Evolutionary conservation across 2,113 vertebrate species (phyloP).

Genomic region (Leptodactylus fuscus): DNA sequence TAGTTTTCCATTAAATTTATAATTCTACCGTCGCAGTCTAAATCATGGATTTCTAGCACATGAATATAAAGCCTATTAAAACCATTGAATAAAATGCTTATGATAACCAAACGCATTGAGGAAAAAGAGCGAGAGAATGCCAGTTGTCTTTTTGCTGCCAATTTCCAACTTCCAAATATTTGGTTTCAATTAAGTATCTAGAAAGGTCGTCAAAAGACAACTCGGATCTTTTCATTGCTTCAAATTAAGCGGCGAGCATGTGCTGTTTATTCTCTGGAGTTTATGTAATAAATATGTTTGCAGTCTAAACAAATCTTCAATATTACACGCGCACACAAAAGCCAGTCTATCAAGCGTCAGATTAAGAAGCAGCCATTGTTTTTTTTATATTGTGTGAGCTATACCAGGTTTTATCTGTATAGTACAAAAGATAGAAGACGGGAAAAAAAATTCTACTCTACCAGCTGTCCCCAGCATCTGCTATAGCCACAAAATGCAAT

Average conservation of each 20-base stretch:
- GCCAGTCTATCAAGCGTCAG: constrained; percentile 59
- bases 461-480: constrained; percentile 96
- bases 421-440: constrained; percentile 67
- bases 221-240: background rate
- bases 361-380: constrained; percentile 53
- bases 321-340: background rate
- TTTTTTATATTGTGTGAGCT: constrained; percentile 60
- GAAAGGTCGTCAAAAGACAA: constrained; percentile 35
- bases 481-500: constrained; percentile 81
- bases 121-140: background rate
- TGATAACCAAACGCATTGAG: background rate
- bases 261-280: constrained; percentile 56
- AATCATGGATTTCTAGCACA: background rate
- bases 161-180: constrained; percentile 53
- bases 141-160: constrained; percentile 40
- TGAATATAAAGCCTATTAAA: constrained; percentile 1
- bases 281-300: constrained; percentile 48
- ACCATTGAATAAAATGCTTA: constrained; percentile 15
- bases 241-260: constrained; percentile 7
- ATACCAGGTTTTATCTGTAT: constrained; percentile 66
- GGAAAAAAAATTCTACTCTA: constrained; percentile 73
- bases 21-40: background rate
- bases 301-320: constrained; percentile 22
- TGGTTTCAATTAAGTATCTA: background rate
- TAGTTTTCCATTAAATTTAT: background rate